Percentiles rank a stretch among this genome's conserved stretches.
These are phyloP conservation scores for Rhagologus leucostigma DNA, from an alignment of 2,113 vertebrate genomes.

Conservation along the genomic window DNA sequence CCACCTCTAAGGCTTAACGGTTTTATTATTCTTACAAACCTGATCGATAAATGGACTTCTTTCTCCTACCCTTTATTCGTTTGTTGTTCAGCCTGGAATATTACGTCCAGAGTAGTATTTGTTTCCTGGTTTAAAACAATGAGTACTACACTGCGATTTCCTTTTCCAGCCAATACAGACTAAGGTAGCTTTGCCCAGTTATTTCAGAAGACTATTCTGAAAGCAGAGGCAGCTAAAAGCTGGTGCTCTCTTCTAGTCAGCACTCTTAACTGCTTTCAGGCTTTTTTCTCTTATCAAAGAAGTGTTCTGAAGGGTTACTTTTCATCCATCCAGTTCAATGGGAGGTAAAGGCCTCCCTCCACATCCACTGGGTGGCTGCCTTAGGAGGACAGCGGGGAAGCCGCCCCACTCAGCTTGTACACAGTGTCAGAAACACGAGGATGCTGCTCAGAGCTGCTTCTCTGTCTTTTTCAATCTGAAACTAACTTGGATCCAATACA, in stretches of 20 bases:
- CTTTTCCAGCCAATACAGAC: background rate
- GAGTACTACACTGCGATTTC: rapidly evolving
- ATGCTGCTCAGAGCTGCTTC: background rate
- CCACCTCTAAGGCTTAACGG: background rate
- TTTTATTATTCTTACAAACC: background rate
- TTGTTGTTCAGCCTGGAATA: background rate
- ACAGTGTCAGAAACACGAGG: rapidly evolving
- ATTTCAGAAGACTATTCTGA: background rate
- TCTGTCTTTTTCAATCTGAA: background rate
- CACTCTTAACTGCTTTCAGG: background rate
- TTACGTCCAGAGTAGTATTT: background rate
- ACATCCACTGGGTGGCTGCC: rapidly evolving
- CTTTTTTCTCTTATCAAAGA: background rate
- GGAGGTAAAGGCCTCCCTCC: background rate
- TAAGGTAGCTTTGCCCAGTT: background rate
- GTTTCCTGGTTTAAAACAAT: background rate
- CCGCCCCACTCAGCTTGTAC: background rate
- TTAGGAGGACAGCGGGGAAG: background rate
- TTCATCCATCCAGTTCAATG: background rate
- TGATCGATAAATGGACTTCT: background rate
- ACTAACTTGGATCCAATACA: background rate
- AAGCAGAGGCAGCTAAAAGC: background rate
- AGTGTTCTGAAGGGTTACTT: background rate
- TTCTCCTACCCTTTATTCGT: background rate
- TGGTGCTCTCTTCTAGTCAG: background rate